Evolutionary conservation across 1,140 invertebrate genomes (phyloP).

Genomic region (Drosophila santomea): DNA sequence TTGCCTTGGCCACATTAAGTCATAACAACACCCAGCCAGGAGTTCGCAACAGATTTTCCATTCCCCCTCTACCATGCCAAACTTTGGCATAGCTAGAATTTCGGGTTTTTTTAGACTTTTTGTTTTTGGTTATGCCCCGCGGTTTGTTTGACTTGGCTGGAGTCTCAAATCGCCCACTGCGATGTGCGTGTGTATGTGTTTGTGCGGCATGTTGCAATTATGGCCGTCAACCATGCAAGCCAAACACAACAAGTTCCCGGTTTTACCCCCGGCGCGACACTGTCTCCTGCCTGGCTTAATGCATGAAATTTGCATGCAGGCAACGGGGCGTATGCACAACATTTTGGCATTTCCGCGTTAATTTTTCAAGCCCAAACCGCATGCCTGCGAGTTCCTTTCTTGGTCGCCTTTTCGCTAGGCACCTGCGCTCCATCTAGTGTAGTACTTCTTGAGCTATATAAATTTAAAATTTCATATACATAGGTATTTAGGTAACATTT

Average conservation of each 20-base stretch:
- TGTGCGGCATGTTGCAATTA: constrained; percentile 81
- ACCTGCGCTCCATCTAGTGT: background rate
- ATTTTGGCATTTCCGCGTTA: constrained; percentile 73
- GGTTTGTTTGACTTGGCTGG: constrained; percentile 75
- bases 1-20: constrained; percentile 71
- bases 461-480: constrained; percentile 1
- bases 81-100: constrained; percentile 13
- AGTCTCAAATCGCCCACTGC: constrained; percentile 8
- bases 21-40: constrained; percentile 66
- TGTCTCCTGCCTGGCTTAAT: constrained; percentile 46
- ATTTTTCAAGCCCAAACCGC: constrained; percentile 51
- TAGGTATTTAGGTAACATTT: background rate
- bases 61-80: background rate
- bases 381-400: constrained; percentile 8
- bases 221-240: constrained; percentile 73
- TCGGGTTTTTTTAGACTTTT: constrained; percentile 26
- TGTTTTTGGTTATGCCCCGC: constrained; percentile 51
- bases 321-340: constrained; percentile 73
- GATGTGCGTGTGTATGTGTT: background rate
- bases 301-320: constrained; percentile 69
- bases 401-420: background rate
- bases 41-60: background rate
- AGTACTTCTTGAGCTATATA: constrained; percentile 13
- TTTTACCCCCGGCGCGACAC: constrained; percentile 7
- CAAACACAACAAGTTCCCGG: constrained; percentile 41